These are phyloP conservation scores for Antheraea assamensis DNA, from an alignment of 2,888 invertebrate genomes.

Conservation along the genomic window DNA sequence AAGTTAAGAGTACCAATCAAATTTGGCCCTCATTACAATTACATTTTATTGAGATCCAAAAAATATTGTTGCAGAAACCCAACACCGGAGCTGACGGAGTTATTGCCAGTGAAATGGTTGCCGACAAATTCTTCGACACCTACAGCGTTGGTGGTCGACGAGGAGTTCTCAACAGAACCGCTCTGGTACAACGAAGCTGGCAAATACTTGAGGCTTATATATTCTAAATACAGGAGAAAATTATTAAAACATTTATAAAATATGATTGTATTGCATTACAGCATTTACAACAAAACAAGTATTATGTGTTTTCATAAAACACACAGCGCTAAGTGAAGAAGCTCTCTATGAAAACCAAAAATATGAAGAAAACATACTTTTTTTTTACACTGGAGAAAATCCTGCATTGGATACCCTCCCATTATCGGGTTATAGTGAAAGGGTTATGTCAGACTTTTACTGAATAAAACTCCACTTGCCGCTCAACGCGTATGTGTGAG, in stretches of 20 bases:
- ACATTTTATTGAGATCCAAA: background rate
- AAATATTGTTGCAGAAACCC: conserved; percentile 55
- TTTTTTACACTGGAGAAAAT: no score
- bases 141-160: conserved; percentile 52
- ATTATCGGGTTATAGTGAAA: no score
- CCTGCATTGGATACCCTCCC: no score
- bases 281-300: background rate
- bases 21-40: background rate
- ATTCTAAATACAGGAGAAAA: conserved; percentile 57
- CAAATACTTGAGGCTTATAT: conserved; percentile 52
- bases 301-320: no score
- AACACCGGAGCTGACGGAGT: conserved; percentile 49
- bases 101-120: conserved; percentile 55
- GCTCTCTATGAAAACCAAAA: no score
- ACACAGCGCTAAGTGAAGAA: no score
- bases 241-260: conserved; percentile 11
- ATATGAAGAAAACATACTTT: no score
- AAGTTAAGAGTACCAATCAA: background rate
- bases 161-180: conserved; percentile 45
- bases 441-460: no score
- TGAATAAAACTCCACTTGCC: no score
- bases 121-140: conserved; percentile 43
- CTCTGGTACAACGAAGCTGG: conserved; percentile 55
- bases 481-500: no score
- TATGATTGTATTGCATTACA: background rate